These are phyloP conservation scores for Luscinia luscinia DNA, from an alignment of 2,797 vertebrate species.

Conservation along the genomic window DNA sequence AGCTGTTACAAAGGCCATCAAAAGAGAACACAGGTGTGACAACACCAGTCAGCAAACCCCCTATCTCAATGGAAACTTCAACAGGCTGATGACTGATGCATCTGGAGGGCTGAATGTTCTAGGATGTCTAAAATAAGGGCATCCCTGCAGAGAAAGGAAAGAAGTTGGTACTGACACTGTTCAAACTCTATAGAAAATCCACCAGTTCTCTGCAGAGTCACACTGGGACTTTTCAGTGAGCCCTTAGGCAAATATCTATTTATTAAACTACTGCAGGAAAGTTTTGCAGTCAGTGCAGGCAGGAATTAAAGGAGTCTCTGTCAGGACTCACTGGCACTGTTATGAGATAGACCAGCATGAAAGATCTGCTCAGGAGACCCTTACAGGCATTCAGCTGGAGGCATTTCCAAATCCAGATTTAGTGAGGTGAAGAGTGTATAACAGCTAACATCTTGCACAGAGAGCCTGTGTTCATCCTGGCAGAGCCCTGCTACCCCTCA, in stretches of 20 bases:
- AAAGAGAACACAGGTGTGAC: not conserved
- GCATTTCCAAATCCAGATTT: not conserved
- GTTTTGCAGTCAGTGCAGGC: not conserved
- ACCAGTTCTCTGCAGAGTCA: not conserved
- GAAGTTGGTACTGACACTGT: not conserved
- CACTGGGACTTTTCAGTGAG: not conserved
- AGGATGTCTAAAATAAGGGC: not conserved
- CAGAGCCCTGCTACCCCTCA: accelerated
- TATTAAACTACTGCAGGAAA: not conserved
- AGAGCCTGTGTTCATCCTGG: not conserved
- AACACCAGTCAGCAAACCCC: not conserved
- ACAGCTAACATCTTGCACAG: not conserved
- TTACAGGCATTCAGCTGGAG: not conserved
- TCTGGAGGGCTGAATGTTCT: not conserved
- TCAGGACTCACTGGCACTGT: not conserved
- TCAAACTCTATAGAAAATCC: not conserved
- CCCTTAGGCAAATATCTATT: not conserved
- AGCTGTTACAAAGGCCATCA: not conserved
- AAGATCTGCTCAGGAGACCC: not conserved
- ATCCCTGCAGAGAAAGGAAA: not conserved
- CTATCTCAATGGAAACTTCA: not conserved
- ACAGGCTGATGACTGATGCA: not conserved
- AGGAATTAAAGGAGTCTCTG: not conserved
- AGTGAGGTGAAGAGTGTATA: not conserved
- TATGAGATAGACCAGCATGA: not conserved